Evolutionary conservation across 1,140 invertebrate species (phyloP).

Genomic region (Caenorhabditis tropicalis): DNA sequence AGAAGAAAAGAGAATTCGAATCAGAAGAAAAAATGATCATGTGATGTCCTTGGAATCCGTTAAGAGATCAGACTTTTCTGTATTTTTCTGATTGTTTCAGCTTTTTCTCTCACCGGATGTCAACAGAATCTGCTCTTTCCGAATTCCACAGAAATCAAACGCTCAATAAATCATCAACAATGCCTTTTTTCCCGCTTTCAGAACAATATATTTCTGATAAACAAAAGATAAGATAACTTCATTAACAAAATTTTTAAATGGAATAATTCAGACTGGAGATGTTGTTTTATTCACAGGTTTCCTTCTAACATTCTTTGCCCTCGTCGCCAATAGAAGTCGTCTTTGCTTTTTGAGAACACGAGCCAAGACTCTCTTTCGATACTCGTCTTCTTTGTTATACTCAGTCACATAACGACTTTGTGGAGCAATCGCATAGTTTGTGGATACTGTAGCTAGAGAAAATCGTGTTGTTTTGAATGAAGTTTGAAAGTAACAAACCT

Average conservation of each 20-base stretch:
- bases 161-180: no score
- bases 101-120: no score
- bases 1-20: background rate
- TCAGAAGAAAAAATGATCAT: background rate
- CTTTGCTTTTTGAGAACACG: slow-evolving; percentile 7
- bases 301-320: slow-evolving; percentile 19
- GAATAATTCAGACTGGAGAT: background rate
- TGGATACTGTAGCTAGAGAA: background rate
- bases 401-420: background rate
- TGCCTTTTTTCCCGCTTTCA: no score
- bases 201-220: no score
- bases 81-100: no score
- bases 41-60: background rate
- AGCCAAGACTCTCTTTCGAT: background rate
- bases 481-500: background rate
- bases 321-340: background rate
- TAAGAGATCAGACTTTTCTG: background rate
- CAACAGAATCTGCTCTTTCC: no score
- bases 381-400: slow-evolving; percentile 28
- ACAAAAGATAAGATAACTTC: background rate
- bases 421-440: background rate
- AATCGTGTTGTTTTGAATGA: no score
- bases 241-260: background rate
- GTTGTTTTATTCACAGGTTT: background rate
- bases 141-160: no score